Evolutionary conservation across 2,888 invertebrate genomes (phyloP).

Genomic region (Cephus spinipes): DNA sequence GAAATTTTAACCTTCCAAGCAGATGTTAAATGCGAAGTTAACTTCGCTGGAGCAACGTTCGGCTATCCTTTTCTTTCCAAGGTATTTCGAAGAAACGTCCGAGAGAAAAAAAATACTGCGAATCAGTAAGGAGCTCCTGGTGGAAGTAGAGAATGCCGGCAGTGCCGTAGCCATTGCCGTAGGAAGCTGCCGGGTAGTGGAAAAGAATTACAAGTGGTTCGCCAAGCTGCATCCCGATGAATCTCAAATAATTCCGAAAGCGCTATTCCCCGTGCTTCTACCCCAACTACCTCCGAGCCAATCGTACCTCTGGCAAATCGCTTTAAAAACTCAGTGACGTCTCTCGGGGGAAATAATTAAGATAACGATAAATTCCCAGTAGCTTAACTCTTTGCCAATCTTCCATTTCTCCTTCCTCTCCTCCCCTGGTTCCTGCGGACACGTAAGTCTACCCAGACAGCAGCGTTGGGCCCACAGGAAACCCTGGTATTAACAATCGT

Average conservation of each 20-base stretch:
- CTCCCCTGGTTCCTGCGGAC: background rate
- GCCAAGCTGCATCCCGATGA: constrained; percentile 61
- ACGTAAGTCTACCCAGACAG: background rate
- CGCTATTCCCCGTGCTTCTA: constrained; percentile 1
- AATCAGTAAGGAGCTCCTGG: constrained; percentile 9
- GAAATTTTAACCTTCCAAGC: constrained; percentile 59
- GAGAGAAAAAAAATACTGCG: constrained; percentile 49
- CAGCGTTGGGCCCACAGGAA: background rate
- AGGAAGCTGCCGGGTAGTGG: constrained; percentile 31
- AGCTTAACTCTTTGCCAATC: background rate
- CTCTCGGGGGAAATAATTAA: background rate
- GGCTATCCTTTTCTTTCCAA: constrained; percentile 24
- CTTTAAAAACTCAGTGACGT: background rate
- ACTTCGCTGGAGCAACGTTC: constrained; percentile 47
- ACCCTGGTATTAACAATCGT: background rate
- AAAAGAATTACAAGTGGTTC: constrained; percentile 65
- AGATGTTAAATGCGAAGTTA: constrained; percentile 62
- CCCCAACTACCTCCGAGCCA: background rate
- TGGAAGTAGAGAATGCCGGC: constrained; percentile 6
- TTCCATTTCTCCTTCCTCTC: background rate
- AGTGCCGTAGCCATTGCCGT: background rate
- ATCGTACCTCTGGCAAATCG: background rate
- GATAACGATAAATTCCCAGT: background rate
- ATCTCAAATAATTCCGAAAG: constrained; percentile 60
- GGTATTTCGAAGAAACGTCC: constrained; percentile 55